Conservation (phyloP, 2,888 invertebrate species). For the Reticulitermes lucifugus region DNA sequence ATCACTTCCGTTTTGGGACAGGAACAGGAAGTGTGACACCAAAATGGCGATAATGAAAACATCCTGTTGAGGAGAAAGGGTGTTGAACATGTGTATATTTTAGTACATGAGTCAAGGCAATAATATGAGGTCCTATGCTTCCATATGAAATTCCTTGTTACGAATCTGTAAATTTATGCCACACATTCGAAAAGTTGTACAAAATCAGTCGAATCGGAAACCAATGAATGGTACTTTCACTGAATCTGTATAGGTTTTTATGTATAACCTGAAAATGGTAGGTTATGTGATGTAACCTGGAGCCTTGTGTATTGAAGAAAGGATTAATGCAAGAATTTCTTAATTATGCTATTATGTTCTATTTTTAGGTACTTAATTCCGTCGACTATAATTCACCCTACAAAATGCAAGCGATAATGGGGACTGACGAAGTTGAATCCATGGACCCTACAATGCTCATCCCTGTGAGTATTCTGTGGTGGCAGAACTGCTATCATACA, state of each 20-base stretch:
- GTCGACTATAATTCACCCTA: not conserved
- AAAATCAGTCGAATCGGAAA: too few species aligned
- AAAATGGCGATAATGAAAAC: conserved; percentile 68
- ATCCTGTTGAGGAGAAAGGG: conserved; percentile 57
- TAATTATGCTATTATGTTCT: not conserved
- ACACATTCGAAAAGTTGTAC: too few species aligned
- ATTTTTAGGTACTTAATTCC: not conserved
- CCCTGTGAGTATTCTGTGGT: conserved; percentile 60
- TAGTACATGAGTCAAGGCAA: too few species aligned
- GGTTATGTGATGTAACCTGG: too few species aligned
- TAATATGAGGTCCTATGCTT: not conserved
- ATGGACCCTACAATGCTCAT: conserved; percentile 62
- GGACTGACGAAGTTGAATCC: conserved; percentile 61
- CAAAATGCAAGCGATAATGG: conserved; percentile 58
- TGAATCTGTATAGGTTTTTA: too few species aligned
- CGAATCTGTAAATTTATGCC: too few species aligned
- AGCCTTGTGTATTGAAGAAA: too few species aligned
- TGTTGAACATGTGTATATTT: not conserved
- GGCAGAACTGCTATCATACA: too few species aligned
- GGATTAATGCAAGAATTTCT: too few species aligned
- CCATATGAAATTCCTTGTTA: not conserved
- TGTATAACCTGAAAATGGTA: too few species aligned
- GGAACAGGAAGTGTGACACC: conserved; percentile 72
- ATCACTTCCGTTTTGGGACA: conserved; percentile 66
- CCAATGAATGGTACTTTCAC: too few species aligned